Evolutionary conservation across 2,888 invertebrate species (phyloP).

Genomic region (Alentia gelatinosa): DNA sequence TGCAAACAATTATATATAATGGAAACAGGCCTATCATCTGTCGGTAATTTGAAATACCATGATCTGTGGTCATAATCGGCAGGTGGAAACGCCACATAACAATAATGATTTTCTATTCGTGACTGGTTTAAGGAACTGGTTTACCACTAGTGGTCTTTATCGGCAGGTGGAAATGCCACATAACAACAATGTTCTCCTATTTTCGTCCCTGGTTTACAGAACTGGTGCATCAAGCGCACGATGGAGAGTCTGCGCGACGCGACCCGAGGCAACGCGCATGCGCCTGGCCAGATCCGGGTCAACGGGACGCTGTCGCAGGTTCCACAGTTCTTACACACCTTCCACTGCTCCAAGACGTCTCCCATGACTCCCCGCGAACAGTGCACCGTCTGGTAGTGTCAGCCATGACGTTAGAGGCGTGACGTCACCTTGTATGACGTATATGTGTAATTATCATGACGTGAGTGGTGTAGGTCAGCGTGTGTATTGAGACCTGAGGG

Average conservation of each 20-base stretch:
- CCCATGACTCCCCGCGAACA: background rate
- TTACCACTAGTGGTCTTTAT: background rate
- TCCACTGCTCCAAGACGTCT: background rate
- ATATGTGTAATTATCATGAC: too few species aligned
- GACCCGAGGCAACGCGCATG: background rate
- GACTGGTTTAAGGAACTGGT: background rate
- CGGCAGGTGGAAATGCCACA: background rate
- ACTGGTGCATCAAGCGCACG: constrained; percentile 36
- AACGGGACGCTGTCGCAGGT: constrained; percentile 55
- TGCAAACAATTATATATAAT: background rate
- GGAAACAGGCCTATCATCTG: too few species aligned
- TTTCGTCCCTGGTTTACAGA: background rate
- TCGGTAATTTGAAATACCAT: background rate
- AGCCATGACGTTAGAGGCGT: too few species aligned
- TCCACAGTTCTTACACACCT: constrained; percentile 53
- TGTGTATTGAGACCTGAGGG: too few species aligned
- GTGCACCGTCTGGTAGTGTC: constrained; percentile 38
- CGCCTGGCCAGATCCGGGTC: constrained; percentile 51
- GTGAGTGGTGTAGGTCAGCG: too few species aligned
- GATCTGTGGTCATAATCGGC: background rate
- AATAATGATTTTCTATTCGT: background rate
- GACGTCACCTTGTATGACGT: too few species aligned
- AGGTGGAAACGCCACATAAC: background rate
- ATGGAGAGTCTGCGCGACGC: background rate
- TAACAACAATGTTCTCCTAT: background rate